These are phyloP conservation scores for human DNA, from an alignment of 2,113 vertebrate genomes.

Conservation along the genomic window GRCh38 chr1:120503001-120503500, in stretches of 20 bases:
- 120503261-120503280: background rate
- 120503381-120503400: accelerated
- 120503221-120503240: background rate
- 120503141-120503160: background rate
- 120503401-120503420: background rate
- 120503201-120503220: background rate
- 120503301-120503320: background rate
- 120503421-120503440: background rate
- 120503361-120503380: background rate
- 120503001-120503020: background rate
- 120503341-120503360: background rate
- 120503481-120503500: background rate
- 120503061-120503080: background rate
- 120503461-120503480: background rate
- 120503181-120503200: background rate
- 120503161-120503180: background rate
- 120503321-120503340: background rate
- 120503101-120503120: background rate
- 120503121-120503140: background rate
- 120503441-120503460: background rate
- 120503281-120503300: background rate
- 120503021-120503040: no score
- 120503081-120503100: background rate
- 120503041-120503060: background rate
- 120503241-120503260: background rate